Evolutionary conservation across 2,888 invertebrate species (phyloP), one percentile per base, ranked within the genome.

Genomic region (Unio pictorum): DNA sequence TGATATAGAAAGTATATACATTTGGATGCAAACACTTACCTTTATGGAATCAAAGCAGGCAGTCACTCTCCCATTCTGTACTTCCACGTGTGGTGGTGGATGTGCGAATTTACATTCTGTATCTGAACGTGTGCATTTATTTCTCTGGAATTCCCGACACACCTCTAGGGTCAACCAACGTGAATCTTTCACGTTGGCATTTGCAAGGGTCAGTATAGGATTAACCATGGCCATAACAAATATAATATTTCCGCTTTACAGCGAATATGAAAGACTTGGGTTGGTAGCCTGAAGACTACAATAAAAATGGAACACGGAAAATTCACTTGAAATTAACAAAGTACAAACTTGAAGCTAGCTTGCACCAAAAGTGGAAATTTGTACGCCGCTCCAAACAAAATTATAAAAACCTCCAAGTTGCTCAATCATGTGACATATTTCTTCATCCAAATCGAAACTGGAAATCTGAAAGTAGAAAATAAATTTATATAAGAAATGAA

Each of bases 21-120:
- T 45, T 45, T 45, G 45, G 45, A 26, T 59, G 20, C 4, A 20
- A 57, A 18, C 23, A 77, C 94, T 93, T 92, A 99, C 99, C 98
- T 99, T 99, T 92, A 99, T 99, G 93, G 98, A 98, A 93, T 99
- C 99, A 94, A 99, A 99, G 93, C 99, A 99, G 89, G 99, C 99
- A 89, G 98, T 99, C 90, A 99, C 99, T 90, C 98, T 94, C 91
- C 99, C 99, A 92, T 99, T 99, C 93, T 99, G 99, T 90, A 99
- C 98, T 93, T 99, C 99, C 89, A 99, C 99, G 92, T 99, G 98
- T 88, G 97, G 95, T 83, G 99, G 98, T 79, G 99, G 99, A 93
- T 99, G 99, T 84, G 99, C 99, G 92, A 99, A 99, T 93, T 99
- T 99, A 94, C 99, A 99, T 92, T 99, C 99, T 61, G 83, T 83